Conservation (phyloP, 2,113 vertebrate species). For the Misgurnus anguillicaudatus region DNA sequence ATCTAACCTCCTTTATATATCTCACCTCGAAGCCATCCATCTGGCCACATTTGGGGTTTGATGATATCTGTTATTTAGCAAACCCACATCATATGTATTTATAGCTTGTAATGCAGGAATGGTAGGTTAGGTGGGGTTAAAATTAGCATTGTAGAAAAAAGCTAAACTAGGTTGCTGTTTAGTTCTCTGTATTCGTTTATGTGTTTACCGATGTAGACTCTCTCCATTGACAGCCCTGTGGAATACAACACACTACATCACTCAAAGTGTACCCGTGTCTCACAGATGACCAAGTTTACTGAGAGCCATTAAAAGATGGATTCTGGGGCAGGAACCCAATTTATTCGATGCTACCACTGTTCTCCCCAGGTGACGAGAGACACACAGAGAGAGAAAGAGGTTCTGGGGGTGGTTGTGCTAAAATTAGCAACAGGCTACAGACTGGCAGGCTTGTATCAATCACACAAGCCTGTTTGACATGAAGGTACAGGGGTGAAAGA, state of each 20-base stretch:
- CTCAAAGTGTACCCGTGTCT: slow-evolving; percentile 48
- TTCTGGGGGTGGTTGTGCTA: slow-evolving; percentile 55
- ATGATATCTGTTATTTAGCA: slow-evolving; percentile 8
- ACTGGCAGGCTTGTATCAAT: slow-evolving; percentile 65
- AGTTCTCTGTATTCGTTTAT: neutral
- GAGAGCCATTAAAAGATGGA: slow-evolving; percentile 68
- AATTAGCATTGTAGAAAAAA: neutral
- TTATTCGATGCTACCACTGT: slow-evolving; percentile 64
- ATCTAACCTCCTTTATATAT: slow-evolving; percentile 37
- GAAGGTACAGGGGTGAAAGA: slow-evolving; percentile 35
- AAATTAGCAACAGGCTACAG: slow-evolving; percentile 70
- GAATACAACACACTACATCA: slow-evolving; percentile 55
- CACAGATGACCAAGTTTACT: slow-evolving; percentile 64
- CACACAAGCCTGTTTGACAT: slow-evolving; percentile 62
- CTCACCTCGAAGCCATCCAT: slow-evolving; percentile 51
- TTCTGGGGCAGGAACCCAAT: slow-evolving; percentile 64
- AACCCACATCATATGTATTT: slow-evolving; percentile 17
- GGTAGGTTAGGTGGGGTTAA: neutral
- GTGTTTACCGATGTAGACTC: slow-evolving; percentile 23
- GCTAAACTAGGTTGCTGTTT: slow-evolving; percentile 7
- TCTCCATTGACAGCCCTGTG: slow-evolving; percentile 42
- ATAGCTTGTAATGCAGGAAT: neutral
- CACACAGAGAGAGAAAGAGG: slow-evolving; percentile 55
- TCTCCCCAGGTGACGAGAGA: slow-evolving; percentile 45
- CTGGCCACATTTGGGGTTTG: slow-evolving; percentile 56